A percentile compares a stretch with the other conserved stretches of the same genome.
Evolutionary conservation across 2,888 invertebrate genomes (phyloP).

Genomic region (Brachypterus glaber): DNA sequence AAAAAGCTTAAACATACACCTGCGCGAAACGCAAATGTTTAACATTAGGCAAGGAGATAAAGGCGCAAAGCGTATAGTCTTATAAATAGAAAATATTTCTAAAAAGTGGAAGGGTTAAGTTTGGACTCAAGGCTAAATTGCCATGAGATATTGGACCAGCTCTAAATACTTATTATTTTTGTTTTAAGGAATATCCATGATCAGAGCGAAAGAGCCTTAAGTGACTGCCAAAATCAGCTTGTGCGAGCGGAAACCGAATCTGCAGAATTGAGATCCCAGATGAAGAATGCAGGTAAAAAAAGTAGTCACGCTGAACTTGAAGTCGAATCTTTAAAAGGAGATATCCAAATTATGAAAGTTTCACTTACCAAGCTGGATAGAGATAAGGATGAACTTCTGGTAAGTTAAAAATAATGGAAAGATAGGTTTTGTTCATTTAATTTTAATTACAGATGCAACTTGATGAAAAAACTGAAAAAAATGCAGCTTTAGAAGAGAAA

Average conservation of each 20-base stretch:
- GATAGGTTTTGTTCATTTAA: conserved; percentile 4
- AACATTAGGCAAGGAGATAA: no score
- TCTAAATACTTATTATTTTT: conserved; percentile 7
- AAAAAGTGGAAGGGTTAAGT: no score
- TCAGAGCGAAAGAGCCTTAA: conserved; percentile 64
- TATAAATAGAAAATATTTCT: no score
- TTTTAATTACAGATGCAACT: conserved; percentile 52
- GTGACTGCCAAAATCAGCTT: conserved; percentile 59
- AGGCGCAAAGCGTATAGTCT: no score
- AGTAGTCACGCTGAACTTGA: conserved; percentile 46
- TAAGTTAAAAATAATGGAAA: conserved; percentile 33
- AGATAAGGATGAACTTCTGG: conserved; percentile 59
- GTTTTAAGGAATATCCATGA: conserved; percentile 56
- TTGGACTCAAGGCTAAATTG: no score
- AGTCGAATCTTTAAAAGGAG: conserved; percentile 50
- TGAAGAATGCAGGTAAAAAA: conserved; percentile 22
- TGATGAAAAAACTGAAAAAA: conserved; percentile 63
- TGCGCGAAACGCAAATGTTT: no score
- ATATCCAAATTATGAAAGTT: conserved; percentile 53
- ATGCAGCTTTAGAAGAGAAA: conserved; percentile 56
- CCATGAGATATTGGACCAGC: no score
- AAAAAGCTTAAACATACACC: no score
- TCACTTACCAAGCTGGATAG: conserved; percentile 56
- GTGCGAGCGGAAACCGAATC: conserved; percentile 55
- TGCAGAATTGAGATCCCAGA: conserved; percentile 47